phyloP scores from a whole-genome alignment of 2,113 vertebrate species.

The Natator depressus region DNA sequence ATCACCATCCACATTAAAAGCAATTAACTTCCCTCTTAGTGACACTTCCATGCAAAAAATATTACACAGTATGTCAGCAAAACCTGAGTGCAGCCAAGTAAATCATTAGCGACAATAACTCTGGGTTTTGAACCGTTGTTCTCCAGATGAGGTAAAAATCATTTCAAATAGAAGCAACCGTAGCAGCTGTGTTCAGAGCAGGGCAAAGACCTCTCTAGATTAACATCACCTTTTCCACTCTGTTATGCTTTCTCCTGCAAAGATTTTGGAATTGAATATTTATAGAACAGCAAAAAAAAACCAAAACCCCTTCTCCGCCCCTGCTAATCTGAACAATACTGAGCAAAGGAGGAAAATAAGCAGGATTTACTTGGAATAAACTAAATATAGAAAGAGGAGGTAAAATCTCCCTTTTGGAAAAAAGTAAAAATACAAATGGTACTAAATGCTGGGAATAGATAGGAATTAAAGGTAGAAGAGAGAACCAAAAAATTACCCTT shows the following conservation, averaged over 20 bases:
- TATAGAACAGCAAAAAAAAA: slow-evolving; percentile 32
- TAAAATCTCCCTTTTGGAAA: not conserved
- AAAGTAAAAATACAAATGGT: not conserved
- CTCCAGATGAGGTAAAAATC: slow-evolving; percentile 63
- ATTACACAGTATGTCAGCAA: slow-evolving; percentile 26
- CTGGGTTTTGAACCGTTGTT: slow-evolving; percentile 36
- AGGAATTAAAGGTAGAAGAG: not conserved
- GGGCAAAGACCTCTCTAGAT: slow-evolving; percentile 30
- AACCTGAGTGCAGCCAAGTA: slow-evolving; percentile 34
- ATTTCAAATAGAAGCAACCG: slow-evolving; percentile 25
- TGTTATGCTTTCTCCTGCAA: not conserved
- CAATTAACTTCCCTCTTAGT: slow-evolving; percentile 62
- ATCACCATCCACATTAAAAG: slow-evolving; percentile 53
- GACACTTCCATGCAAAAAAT: slow-evolving; percentile 59
- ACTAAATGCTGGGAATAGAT: not conserved
- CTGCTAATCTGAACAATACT: slow-evolving; percentile 36
- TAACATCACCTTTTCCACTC: slow-evolving; percentile 46
- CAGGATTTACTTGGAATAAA: slow-evolving; percentile 57
- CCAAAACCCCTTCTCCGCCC: not conserved
- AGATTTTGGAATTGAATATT: slow-evolving; percentile 23
- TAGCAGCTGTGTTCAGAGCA: slow-evolving; percentile 48
- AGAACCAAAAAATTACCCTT: not conserved
- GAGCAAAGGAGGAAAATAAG: slow-evolving; percentile 43
- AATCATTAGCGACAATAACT: slow-evolving; percentile 28
- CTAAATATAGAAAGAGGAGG: slow-evolving; percentile 21